Conservation (phyloP, 1,140 invertebrate species). For the Phymastichus coffea region DNA sequence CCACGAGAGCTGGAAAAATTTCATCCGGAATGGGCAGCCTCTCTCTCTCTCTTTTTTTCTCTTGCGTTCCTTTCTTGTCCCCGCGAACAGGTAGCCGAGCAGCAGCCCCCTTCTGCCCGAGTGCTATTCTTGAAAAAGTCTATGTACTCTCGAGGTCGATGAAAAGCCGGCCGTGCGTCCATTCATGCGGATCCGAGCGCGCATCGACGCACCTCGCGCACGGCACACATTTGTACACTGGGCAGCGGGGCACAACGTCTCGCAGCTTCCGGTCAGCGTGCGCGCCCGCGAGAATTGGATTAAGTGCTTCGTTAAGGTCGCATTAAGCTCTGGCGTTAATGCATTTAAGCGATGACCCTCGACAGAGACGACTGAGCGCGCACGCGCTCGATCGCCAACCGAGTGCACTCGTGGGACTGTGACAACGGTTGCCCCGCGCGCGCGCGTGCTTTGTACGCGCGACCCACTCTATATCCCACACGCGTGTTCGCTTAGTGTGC, state of each 20-base stretch:
- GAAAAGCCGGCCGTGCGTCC: constrained; percentile 1
- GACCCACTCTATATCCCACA: too few species aligned
- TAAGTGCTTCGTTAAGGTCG: constrained; percentile 45
- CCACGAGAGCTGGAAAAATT: background rate
- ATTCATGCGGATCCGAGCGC: constrained; percentile 25
- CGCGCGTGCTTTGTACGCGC: too few species aligned
- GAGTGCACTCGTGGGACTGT: constrained; percentile 8
- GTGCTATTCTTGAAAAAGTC: background rate
- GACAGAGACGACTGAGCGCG: background rate
- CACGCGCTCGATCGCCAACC: background rate
- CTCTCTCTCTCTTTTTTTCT: too few species aligned
- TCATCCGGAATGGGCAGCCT: too few species aligned
- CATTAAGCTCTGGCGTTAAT: constrained; percentile 39
- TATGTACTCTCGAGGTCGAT: background rate
- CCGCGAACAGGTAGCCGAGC: constrained; percentile 4
- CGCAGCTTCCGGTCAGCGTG: constrained; percentile 42
- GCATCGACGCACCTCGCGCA: constrained; percentile 27
- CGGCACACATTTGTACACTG: too few species aligned
- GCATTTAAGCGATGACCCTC: constrained; percentile 39
- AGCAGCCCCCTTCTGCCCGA: background rate
- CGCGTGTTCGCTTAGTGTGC: too few species aligned
- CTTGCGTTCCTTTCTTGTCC: too few species aligned
- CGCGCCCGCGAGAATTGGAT: constrained; percentile 48
- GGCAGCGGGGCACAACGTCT: constrained; percentile 25
- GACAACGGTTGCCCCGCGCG: too few species aligned